phyloP scores from a whole-genome alignment of 1,140 invertebrate genomes.

The Heliconius nattereri region DNA sequence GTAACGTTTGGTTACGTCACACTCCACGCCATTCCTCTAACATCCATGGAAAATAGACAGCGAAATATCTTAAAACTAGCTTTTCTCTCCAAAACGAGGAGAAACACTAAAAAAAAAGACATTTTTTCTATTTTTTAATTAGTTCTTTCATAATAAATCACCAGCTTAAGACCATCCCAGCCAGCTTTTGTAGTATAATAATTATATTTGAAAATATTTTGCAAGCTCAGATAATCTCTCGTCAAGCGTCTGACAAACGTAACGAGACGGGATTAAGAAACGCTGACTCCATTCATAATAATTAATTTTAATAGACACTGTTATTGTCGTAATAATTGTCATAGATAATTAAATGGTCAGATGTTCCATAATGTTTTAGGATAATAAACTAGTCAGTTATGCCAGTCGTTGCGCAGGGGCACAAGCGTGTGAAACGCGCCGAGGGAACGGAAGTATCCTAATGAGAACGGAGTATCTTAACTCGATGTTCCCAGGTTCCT shows the following conservation, averaged over 20 bases:
- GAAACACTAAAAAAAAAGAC: not conserved
- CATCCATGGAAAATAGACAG: too few species aligned
- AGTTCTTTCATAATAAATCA: not conserved
- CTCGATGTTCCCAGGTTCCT: too few species aligned
- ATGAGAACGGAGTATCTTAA: too few species aligned
- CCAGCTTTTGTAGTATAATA: not conserved
- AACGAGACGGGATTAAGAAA: constrained; percentile 43
- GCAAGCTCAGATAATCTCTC: constrained; percentile 16
- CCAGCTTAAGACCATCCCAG: not conserved
- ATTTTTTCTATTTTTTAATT: not conserved
- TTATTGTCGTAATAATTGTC: constrained; percentile 28
- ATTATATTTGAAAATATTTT: constrained; percentile 22
- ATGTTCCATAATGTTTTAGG: not conserved
- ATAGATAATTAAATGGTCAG: constrained; percentile 10
- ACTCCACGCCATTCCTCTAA: too few species aligned
- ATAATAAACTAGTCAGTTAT: not conserved
- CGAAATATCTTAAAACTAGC: too few species aligned
- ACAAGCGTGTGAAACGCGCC: too few species aligned
- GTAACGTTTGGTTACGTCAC: too few species aligned
- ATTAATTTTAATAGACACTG: constrained; percentile 44
- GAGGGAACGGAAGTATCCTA: too few species aligned
- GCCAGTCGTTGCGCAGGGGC: too few species aligned
- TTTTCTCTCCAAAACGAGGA: not conserved
- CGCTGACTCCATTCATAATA: constrained; percentile 46
- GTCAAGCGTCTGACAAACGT: constrained; percentile 26